These are phyloP conservation scores for Chrysolina haemoptera DNA, from an alignment of 2,888 invertebrate genomes.

Conservation along the genomic window DNA sequence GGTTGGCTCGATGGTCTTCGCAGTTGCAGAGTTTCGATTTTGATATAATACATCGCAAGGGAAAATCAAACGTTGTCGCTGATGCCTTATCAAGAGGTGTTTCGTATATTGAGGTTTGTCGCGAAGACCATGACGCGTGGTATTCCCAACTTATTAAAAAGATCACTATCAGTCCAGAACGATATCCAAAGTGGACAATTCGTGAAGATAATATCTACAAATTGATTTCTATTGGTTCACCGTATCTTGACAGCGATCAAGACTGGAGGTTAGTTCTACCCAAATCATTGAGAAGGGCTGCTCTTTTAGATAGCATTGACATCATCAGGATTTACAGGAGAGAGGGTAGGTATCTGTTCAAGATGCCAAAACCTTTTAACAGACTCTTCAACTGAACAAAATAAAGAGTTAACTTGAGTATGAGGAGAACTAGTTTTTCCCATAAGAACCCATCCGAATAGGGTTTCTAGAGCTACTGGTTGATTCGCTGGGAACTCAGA, in stretches of 20 bases:
- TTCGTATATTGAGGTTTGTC: conserved; percentile 25
- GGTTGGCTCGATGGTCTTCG: conserved; percentile 28
- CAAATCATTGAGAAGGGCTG: conserved; percentile 24
- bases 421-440: no score
- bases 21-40: conserved; percentile 36
- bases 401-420: no score
- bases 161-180: conserved; percentile 26
- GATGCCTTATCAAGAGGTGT: conserved; percentile 30
- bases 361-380: no score
- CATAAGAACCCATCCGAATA: no score
- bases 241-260: conserved; percentile 23
- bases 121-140: conserved; percentile 32
- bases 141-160: conserved; percentile 27
- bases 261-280: conserved; percentile 40
- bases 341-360: no score
- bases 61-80: conserved; percentile 27
- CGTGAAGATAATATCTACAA: conserved; percentile 43
- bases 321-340: no score
- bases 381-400: no score
- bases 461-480: no score
- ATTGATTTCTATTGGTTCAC: conserved; percentile 27
- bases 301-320: background rate
- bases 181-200: conserved; percentile 42
- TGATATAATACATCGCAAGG: conserved; percentile 33
- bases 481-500: no score